Conservation (phyloP, 2,888 invertebrate genomes). For the Tinea semifulvella region DNA sequence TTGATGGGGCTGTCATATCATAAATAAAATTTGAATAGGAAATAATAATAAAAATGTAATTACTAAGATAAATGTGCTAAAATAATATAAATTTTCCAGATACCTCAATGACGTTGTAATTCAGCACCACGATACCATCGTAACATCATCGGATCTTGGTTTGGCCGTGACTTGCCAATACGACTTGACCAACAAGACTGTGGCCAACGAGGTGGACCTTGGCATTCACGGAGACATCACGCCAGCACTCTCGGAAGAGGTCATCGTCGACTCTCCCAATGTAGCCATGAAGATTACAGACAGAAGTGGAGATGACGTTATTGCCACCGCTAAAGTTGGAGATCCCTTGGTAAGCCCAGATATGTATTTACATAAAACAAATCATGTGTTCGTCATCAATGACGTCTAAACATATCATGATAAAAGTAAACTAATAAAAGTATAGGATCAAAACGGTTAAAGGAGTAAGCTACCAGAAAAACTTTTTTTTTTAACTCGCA, state of each 20-base stretch:
- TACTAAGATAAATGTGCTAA: neutral
- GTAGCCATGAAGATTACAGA: constrained; percentile 94
- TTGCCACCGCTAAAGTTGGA: constrained; percentile 90
- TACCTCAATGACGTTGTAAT: constrained; percentile 93
- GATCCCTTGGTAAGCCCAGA: constrained; percentile 74
- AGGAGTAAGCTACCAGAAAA: neutral
- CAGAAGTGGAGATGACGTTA: constrained; percentile 82
- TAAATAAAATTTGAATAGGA: too few relatives aligned
- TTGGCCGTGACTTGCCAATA: constrained; percentile 94
- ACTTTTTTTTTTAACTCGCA: too few relatives aligned
- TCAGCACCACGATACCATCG: constrained; percentile 95
- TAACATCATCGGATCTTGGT: constrained; percentile 93
- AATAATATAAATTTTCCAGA: constrained; percentile 30
- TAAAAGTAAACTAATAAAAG: neutral
- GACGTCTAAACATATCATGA: neutral
- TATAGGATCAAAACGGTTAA: too few relatives aligned
- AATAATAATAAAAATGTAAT: neutral
- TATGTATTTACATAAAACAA: neutral
- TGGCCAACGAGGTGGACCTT: constrained; percentile 90
- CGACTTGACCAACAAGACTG: constrained; percentile 92
- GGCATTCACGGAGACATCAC: constrained; percentile 90
- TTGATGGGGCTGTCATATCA: too few relatives aligned
- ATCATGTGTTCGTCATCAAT: neutral
- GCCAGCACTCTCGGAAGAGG: constrained; percentile 88
- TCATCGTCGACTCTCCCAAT: constrained; percentile 93